A percentile compares a stretch with the other conserved stretches of the same genome.
These are phyloP conservation scores for Paramuricea clavata DNA, from an alignment of 92 coral and sea anemone species.

Conservation along the genomic window DNA sequence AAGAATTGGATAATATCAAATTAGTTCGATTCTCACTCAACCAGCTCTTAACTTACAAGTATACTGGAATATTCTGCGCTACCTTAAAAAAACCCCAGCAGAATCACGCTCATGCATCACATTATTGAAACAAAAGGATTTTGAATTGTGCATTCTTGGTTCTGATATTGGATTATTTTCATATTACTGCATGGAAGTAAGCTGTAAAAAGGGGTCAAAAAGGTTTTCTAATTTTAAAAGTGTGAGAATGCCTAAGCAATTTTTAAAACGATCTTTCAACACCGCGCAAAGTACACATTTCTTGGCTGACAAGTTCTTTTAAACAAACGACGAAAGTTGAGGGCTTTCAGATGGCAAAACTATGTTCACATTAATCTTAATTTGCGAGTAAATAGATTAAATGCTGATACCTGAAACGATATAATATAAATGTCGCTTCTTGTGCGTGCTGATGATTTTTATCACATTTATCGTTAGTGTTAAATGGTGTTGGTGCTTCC, in stretches of 20 bases:
- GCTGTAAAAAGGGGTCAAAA: neutral
- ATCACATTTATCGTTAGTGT: neutral
- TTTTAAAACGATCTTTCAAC: neutral
- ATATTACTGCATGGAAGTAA: neutral
- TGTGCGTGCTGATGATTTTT: neutral
- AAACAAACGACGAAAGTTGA: neutral
- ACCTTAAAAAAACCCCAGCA: neutral
- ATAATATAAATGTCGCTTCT: conserved; percentile 3
- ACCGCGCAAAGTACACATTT: conserved; percentile 2
- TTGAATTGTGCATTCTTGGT: neutral
- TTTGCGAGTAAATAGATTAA: conserved; percentile 7
- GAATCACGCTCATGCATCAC: neutral
- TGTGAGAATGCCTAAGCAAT: neutral
- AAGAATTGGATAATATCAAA: conserved; percentile 24
- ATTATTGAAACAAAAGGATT: neutral
- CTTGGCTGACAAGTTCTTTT: conserved; percentile 6
- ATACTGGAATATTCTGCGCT: neutral
- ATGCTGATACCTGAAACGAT: neutral
- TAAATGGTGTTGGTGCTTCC: neutral
- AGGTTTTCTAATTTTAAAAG: neutral
- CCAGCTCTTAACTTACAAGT: neutral
- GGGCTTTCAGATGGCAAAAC: conserved; percentile 15
- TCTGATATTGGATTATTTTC: neutral
- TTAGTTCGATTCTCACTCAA: neutral
- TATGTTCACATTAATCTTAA: conserved; percentile 25